These are phyloP conservation scores for Neosilurus mollespiculum DNA, from an alignment of 2,797 vertebrate species.

Conservation along the genomic window DNA sequence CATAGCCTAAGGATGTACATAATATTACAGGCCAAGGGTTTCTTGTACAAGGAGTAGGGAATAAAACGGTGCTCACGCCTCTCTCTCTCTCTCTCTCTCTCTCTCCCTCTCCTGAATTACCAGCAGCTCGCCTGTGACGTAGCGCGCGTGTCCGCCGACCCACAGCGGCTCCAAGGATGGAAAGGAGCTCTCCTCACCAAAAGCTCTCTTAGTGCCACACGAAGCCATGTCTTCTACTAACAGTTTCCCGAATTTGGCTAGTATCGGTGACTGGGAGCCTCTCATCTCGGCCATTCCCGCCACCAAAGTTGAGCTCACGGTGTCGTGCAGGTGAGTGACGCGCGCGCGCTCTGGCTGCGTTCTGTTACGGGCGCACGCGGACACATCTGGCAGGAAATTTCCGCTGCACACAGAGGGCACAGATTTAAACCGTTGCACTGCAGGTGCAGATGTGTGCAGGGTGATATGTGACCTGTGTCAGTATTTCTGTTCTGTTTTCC, in stretches of 20 bases:
- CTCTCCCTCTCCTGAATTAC: conserved; percentile 28
- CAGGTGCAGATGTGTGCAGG: background rate
- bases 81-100: conserved; percentile 1
- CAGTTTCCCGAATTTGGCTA: conserved; percentile 79
- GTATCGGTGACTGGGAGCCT: conserved; percentile 86
- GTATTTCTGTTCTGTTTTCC: background rate
- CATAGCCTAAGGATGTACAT: background rate
- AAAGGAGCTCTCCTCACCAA: conserved; percentile 22
- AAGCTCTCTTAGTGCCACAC: conserved; percentile 11
- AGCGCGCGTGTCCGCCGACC: conserved; percentile 25
- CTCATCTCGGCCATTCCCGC: conserved; percentile 92
- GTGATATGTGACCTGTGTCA: background rate
- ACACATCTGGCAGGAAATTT: conserved; percentile 6
- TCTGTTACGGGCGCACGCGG: conserved; percentile 5
- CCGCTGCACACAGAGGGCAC: background rate
- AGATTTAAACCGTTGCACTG: background rate
- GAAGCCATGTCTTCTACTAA: conserved; percentile 56
- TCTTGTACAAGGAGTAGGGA: too few species aligned
- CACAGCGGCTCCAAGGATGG: conserved; percentile 25
- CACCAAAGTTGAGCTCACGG: conserved; percentile 93
- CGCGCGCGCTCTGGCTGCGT: background rate
- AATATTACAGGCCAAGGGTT: too few species aligned
- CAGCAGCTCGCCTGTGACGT: conserved; percentile 50
- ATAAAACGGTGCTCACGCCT: background rate
- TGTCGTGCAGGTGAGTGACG: conserved; percentile 90